phyloP scores from a whole-genome alignment of 2,797 vertebrate genomes.

The Adrianichthys oophorus region DNA sequence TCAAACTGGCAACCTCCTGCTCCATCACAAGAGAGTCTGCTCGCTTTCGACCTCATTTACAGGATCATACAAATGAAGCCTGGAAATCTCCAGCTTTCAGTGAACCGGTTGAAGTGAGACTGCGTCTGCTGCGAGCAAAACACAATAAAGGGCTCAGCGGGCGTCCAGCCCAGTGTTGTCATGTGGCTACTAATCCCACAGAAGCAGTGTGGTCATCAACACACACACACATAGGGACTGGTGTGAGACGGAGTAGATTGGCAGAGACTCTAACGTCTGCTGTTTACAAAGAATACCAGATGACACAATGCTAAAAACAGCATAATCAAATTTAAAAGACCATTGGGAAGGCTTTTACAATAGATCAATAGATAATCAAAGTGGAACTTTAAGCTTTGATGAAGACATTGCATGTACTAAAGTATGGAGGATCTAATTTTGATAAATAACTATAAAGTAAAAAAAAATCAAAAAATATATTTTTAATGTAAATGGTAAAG shows the following conservation, averaged over 20 bases:
- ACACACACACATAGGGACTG: slow-evolving; percentile 21
- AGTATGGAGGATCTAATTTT: no score
- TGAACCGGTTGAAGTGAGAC: slow-evolving; percentile 38
- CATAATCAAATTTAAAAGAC: no score
- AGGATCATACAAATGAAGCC: slow-evolving; percentile 37
- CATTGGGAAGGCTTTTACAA: no score
- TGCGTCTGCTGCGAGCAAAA: slow-evolving; percentile 37
- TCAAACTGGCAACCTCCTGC: slow-evolving; percentile 41
- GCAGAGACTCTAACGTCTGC: slow-evolving; percentile 25
- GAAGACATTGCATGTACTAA: no score
- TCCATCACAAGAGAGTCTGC: slow-evolving; percentile 46
- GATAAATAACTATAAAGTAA: no score
- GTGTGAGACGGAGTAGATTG: slow-evolving; percentile 21
- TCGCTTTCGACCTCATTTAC: slow-evolving; percentile 34
- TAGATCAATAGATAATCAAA: no score
- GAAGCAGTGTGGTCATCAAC: slow-evolving; percentile 52
- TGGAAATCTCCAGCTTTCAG: slow-evolving; percentile 43
- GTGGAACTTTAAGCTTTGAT: no score
- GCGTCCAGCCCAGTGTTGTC: slow-evolving; percentile 63
- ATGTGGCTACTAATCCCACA: slow-evolving; percentile 72
- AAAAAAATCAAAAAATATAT: no score
- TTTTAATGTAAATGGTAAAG: no score
- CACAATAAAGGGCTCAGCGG: slow-evolving; percentile 65
- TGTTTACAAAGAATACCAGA: slow-evolving; percentile 39
- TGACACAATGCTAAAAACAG: slow-evolving; percentile 4